Evolutionary conservation across 2,888 invertebrate species (phyloP).

Genomic region (Orthosia gracilis): DNA sequence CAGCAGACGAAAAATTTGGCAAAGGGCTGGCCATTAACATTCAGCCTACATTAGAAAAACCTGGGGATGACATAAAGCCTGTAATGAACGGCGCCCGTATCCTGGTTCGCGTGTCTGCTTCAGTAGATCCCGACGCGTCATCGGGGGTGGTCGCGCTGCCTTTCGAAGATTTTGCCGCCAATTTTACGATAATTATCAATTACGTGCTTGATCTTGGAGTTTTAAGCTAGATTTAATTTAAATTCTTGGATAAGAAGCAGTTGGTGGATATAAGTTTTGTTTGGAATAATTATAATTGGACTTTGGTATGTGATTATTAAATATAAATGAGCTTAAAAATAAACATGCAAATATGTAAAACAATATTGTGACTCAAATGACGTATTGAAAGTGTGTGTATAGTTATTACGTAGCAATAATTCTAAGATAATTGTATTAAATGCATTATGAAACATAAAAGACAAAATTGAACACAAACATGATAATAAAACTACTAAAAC

Average conservation of each 20-base stretch:
- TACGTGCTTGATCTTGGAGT: constrained; percentile 13
- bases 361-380: background rate
- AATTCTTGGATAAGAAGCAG: background rate
- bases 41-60: constrained; percentile 36
- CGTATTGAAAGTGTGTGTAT: background rate
- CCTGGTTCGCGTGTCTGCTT: constrained; percentile 38
- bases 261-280: background rate
- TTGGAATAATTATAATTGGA: background rate
- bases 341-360: background rate
- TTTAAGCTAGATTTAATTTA: background rate
- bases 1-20: constrained; percentile 11
- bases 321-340: no score
- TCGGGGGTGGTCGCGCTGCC: constrained; percentile 64
- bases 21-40: constrained; percentile 21
- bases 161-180: constrained; percentile 74
- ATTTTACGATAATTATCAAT: constrained; percentile 68
- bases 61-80: constrained; percentile 51
- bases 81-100: constrained; percentile 39
- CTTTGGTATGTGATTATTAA: no score
- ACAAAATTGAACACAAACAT: constrained; percentile 13
- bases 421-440: background rate
- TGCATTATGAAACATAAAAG: constrained; percentile 10
- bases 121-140: constrained; percentile 67
- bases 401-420: background rate
- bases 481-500: constrained; percentile 31